Conservation (phyloP, 2,113 vertebrate genomes). For the Pseudorasbora parva region DNA sequence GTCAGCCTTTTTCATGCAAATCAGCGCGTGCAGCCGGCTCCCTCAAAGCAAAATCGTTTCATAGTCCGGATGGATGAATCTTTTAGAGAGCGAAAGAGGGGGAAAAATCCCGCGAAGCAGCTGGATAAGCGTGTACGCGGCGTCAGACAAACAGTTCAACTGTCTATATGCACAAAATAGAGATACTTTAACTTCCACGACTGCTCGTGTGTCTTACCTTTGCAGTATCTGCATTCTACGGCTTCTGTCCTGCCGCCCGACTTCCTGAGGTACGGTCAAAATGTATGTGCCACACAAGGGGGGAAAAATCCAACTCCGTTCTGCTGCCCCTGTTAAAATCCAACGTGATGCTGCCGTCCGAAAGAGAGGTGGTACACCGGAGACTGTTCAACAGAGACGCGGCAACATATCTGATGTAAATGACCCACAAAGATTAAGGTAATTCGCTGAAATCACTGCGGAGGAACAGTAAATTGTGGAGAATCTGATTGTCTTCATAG, state of each 20-base stretch:
- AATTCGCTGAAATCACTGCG: conserved; percentile 74
- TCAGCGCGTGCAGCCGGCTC: conserved; percentile 17
- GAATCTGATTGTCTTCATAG: conserved; percentile 71
- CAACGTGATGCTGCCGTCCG: conserved; percentile 69
- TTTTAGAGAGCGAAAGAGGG: conserved; percentile 14
- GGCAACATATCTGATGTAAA: conserved; percentile 58
- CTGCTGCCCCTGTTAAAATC: conserved; percentile 56
- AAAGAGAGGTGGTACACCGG: conserved; percentile 66
- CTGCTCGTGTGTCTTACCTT: conserved; percentile 53
- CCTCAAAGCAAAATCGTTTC: conserved; percentile 52
- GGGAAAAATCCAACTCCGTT: conserved; percentile 56
- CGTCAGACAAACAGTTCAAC: conserved; percentile 24
- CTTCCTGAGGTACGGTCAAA: conserved; percentile 53
- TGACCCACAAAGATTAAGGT: conserved; percentile 68
- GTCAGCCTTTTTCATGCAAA: conserved; percentile 33
- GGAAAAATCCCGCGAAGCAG: background rate
- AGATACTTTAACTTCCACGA: background rate
- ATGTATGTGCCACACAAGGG: conserved; percentile 49
- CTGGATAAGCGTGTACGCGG: background rate
- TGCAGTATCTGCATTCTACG: conserved; percentile 52
- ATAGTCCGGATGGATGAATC: conserved; percentile 37
- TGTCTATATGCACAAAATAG: background rate
- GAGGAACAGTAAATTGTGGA: conserved; percentile 67
- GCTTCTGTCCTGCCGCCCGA: conserved; percentile 49
- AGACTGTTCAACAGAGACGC: conserved; percentile 51